Conservation (phyloP, 2,888 invertebrate species). For the Coenonympha glycerion region DNA sequence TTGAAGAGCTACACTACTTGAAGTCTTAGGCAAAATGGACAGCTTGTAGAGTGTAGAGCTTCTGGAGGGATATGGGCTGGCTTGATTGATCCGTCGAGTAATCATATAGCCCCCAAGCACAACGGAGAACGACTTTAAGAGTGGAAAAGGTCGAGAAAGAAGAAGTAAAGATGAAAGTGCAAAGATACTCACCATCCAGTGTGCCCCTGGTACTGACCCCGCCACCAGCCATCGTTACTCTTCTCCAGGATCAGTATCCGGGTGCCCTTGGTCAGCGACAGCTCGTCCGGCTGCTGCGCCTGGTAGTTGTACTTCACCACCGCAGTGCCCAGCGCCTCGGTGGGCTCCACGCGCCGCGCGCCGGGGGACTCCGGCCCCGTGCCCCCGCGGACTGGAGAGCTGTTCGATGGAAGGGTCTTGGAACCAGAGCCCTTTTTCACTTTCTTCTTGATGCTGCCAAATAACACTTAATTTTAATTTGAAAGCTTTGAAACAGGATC, state of each 20-base stretch:
- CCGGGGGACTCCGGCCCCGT: slow-evolving; percentile 51
- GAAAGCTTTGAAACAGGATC: too few species aligned
- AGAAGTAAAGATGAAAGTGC: too few species aligned
- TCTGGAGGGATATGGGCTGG: too few species aligned
- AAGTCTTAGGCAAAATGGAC: too few species aligned
- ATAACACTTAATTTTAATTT: too few species aligned
- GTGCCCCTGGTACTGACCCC: slow-evolving; percentile 85
- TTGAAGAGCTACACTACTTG: too few species aligned
- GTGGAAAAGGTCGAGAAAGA: too few species aligned
- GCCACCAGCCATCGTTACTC: slow-evolving; percentile 99
- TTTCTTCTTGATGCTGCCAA: slow-evolving; percentile 87
- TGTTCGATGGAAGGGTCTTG: slow-evolving; percentile 89
- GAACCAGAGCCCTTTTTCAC: slow-evolving; percentile 88
- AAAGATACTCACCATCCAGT: slow-evolving; percentile 67
- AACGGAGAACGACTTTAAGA: too few species aligned
- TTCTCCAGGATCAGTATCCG: slow-evolving; percentile 96
- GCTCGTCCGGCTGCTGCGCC: slow-evolving; percentile 96
- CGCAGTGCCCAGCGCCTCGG: slow-evolving; percentile 91
- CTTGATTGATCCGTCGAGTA: too few species aligned
- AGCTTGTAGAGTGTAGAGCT: too few species aligned
- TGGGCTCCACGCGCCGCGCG: slow-evolving; percentile 81
- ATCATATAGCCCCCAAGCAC: too few species aligned
- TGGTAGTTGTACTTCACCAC: slow-evolving; percentile 96
- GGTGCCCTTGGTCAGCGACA: slow-evolving; percentile 95
- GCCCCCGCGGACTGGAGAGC: slow-evolving; percentile 86